Evolutionary conservation across 2,888 invertebrate species (phyloP), one percentile per base, ranked within the genome.

Genomic region (Eupithecia centaureata): DNA sequence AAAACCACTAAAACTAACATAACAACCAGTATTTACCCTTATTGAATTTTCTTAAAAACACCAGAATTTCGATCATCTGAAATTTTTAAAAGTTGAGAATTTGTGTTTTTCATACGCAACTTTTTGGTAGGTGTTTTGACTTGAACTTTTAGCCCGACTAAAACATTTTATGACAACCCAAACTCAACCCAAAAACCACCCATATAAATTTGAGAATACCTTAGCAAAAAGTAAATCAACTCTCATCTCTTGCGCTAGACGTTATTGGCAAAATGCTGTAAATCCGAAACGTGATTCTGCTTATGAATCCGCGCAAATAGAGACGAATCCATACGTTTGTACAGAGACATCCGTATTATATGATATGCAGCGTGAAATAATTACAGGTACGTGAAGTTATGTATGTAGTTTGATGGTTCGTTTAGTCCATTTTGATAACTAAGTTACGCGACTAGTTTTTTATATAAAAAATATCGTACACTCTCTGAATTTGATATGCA

Each of bases 231-330:
- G 10, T 22, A 3, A 10, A 47, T 3, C 47, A 42, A n/a, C 8
- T 8, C n/a, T 2, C 38, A 38, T 47, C 42, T 51, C 51, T 15
- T 18, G 25, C 13, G n/a, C 61, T 60, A 58, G 27, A 8, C 51
- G 13, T 22, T 67, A 65, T 56, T 25, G 33, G 61, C 51, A 28
- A 18, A 58, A 54, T 18, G 68, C 47, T 67, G 51, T 64, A 57
- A 68, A 58, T 61, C 18, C 51, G 25, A 51, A 61, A 64, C 61
- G 68, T 61, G 64, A 61, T 61, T 61, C 51, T 51, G 61, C 68
- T 68, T 64, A 58, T 52, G 68, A 68, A 61, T 65, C 27, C 58
- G 30, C 52, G 38, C 52, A 57, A 62, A 65, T 64, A 64, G 57
- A 63, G 47, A 60, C 56, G 33, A 67, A 60, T 60, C 47, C 56